Evolutionary conservation across 2,797 vertebrate species (phyloP).

Genomic region (Fistularia tabacaria): DNA sequence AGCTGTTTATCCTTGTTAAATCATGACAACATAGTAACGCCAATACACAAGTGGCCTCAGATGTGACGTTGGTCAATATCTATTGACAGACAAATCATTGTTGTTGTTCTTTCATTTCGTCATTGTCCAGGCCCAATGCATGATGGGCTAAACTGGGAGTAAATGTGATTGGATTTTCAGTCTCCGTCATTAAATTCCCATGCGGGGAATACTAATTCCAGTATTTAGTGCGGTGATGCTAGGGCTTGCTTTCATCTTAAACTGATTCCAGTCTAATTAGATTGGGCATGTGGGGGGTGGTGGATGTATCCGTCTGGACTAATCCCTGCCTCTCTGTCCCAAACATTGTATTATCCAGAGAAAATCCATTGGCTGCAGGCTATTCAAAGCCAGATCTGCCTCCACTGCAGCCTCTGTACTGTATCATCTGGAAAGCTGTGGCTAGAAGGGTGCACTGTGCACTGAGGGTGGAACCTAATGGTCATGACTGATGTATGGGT

Average conservation of each 20-base stretch:
- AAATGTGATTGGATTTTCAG: constrained; percentile 79
- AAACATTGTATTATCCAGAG: constrained; percentile 81
- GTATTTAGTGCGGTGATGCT: constrained; percentile 80
- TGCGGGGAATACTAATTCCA: constrained; percentile 84
- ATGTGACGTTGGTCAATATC: constrained; percentile 73
- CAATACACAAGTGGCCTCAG: constrained; percentile 68
- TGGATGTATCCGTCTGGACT: constrained; percentile 79
- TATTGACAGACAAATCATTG: constrained; percentile 78
- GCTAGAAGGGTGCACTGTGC: constrained; percentile 62
- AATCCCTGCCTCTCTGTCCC: constrained; percentile 79
- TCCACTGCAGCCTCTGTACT: constrained; percentile 65
- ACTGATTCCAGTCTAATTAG: constrained; percentile 83
- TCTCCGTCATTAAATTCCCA: constrained; percentile 80
- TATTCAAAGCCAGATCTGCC: constrained; percentile 74
- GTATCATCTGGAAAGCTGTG: constrained; percentile 72
- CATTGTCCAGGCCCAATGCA: constrained; percentile 68
- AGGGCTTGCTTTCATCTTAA: constrained; percentile 82
- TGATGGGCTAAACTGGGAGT: constrained; percentile 70
- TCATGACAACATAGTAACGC: constrained; percentile 69
- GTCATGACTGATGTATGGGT: constrained; percentile 73
- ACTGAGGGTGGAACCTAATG: constrained; percentile 68
- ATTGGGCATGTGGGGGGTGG: constrained; percentile 80
- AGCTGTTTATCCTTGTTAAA: constrained; percentile 75
- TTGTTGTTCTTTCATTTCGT: constrained; percentile 73
- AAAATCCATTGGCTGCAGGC: constrained; percentile 79